Conservation (phyloP, 2,888 invertebrate genomes). For the Pharmacophagus antenor region DNA sequence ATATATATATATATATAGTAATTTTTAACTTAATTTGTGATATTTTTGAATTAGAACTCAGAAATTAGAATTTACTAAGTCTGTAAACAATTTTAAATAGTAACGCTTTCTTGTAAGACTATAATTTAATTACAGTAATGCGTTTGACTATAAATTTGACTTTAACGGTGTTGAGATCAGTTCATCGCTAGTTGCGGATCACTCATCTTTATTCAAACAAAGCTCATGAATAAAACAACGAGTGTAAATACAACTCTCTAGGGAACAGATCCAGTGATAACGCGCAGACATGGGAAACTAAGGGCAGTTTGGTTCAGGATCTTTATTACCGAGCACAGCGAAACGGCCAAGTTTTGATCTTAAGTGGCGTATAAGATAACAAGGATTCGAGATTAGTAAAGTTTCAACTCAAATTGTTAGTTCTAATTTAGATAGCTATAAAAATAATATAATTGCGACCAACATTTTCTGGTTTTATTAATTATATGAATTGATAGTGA, state of each 20-base stretch:
- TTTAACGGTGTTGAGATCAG: constrained; percentile 51
- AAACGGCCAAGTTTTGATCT: constrained; percentile 49
- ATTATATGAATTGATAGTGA: no score
- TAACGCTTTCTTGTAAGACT: not conserved
- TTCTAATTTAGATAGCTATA: constrained; percentile 26
- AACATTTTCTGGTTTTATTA: no score
- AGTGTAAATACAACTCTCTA: constrained; percentile 63
- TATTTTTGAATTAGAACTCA: no score
- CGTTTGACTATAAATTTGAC: constrained; percentile 36
- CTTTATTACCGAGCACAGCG: constrained; percentile 57
- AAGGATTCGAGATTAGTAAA: constrained; percentile 58
- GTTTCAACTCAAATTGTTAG: constrained; percentile 52
- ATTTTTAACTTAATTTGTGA: no score
- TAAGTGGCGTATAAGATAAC: constrained; percentile 55
- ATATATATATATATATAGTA: no score
- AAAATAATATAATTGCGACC: no score
- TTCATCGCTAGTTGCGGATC: constrained; percentile 46
- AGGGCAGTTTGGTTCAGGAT: constrained; percentile 58
- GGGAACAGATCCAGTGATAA: constrained; percentile 62
- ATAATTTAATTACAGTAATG: not conserved
- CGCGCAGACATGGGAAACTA: constrained; percentile 38
- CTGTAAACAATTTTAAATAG: not conserved
- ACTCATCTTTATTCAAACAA: constrained; percentile 73
- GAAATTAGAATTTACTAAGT: no score
- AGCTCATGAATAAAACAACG: constrained; percentile 72